Conservation (phyloP, 2,113 vertebrate species). For the Coptodon bakossiorum region DNA sequence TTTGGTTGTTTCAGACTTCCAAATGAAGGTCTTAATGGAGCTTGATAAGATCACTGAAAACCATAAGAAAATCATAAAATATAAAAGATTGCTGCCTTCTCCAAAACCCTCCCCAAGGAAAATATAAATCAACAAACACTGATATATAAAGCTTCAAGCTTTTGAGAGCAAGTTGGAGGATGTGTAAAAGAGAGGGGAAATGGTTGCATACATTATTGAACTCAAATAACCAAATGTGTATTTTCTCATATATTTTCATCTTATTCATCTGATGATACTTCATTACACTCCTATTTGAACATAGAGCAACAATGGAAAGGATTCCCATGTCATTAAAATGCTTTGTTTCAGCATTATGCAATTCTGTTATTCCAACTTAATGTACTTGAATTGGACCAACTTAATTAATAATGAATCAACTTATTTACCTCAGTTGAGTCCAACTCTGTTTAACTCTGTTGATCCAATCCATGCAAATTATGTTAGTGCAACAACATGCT, state of each 20-base stretch:
- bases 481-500: not conserved
- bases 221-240: not conserved
- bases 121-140: fast-evolving
- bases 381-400: not conserved
- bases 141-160: not conserved
- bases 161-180: not conserved
- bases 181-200: not conserved
- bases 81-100: not conserved
- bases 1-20: not conserved
- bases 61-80: not conserved
- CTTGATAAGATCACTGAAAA: not conserved
- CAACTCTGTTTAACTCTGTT: not conserved
- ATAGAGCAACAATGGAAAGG: not conserved
- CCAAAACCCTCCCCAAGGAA: not conserved
- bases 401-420: not conserved
- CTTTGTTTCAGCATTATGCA: not conserved
- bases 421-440: not conserved
- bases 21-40: not conserved
- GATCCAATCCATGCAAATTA: not conserved
- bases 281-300: not conserved
- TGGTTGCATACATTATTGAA: not conserved
- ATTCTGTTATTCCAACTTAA: not conserved
- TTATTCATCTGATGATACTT: not conserved
- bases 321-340: not conserved
- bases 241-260: not conserved